phyloP scores from a whole-genome alignment of 2,113 vertebrate genomes.

The Balaeniceps rex region DNA sequence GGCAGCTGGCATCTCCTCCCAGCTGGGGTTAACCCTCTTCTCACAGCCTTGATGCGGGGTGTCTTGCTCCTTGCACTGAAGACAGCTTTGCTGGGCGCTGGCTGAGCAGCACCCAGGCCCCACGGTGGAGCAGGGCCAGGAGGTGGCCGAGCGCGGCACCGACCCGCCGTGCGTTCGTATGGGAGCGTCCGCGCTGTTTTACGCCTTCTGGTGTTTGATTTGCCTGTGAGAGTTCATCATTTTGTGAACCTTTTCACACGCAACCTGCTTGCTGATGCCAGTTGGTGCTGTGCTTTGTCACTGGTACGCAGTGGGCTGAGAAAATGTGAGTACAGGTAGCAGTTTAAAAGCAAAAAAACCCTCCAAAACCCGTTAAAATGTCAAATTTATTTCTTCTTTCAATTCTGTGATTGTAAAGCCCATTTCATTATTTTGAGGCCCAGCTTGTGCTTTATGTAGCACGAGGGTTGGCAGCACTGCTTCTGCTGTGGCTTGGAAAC shows the following conservation, averaged over 20 bases:
- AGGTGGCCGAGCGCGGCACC: neutral
- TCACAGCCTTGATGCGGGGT: neutral
- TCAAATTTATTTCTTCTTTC: neutral
- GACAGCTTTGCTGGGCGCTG: neutral
- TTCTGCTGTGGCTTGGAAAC: neutral
- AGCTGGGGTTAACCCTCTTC: neutral
- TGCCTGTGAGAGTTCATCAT: neutral
- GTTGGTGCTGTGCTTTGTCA: neutral
- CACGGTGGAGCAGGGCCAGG: too few relatives aligned
- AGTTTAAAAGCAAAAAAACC: too few relatives aligned
- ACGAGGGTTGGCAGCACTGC: accelerated
- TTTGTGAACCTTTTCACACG: neutral
- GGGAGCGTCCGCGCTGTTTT: neutral
- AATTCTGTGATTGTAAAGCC: neutral
- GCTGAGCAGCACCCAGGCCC: too few relatives aligned
- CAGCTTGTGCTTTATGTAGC: neutral
- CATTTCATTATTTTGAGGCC: neutral
- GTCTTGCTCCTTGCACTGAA: neutral
- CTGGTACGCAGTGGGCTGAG: neutral
- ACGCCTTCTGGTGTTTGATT: neutral
- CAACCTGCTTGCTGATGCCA: accelerated
- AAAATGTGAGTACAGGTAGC: too few relatives aligned
- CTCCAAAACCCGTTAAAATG: neutral
- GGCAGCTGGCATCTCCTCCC: neutral
- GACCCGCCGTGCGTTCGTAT: accelerated